Percentiles rank a stretch among this genome's conserved stretches.
phyloP scores from a whole-genome alignment of 2,888 invertebrate species.

The Periphyllus acericola region DNA sequence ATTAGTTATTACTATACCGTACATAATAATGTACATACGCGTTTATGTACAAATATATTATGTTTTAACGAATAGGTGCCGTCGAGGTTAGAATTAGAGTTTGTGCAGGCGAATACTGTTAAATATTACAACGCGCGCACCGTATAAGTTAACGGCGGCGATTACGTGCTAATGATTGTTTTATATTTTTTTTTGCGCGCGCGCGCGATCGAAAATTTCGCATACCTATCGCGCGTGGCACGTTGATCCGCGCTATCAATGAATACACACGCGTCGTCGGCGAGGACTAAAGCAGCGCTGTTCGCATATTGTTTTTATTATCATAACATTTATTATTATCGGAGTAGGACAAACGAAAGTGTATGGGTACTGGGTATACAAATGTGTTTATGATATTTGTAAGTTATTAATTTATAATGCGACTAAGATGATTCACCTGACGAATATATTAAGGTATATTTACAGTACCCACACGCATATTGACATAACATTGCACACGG shows the following conservation, averaged over 20 bases:
- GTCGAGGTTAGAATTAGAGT: background rate
- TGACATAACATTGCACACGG: too few relatives aligned
- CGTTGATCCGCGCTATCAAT: background rate
- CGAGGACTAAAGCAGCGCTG: background rate
- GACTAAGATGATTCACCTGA: too few relatives aligned
- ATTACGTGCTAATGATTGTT: background rate
- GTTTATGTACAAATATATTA: too few relatives aligned
- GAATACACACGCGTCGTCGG: background rate
- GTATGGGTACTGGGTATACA: background rate
- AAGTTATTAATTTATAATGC: too few relatives aligned
- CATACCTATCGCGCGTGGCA: background rate
- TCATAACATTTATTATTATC: background rate
- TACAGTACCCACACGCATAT: too few relatives aligned
- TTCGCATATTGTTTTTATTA: background rate
- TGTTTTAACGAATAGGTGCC: background rate
- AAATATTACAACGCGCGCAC: background rate
- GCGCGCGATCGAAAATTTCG: background rate
- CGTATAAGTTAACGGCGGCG: background rate
- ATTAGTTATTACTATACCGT: background rate
- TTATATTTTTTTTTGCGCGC: background rate
- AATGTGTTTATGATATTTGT: too few relatives aligned
- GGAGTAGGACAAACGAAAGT: background rate
- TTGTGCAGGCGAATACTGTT: background rate
- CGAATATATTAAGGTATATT: too few relatives aligned
- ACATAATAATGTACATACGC: background rate